These are phyloP conservation scores for Alexandromys oeconomus DNA, from an alignment of 2,797 vertebrate species.

Conservation along the genomic window DNA sequence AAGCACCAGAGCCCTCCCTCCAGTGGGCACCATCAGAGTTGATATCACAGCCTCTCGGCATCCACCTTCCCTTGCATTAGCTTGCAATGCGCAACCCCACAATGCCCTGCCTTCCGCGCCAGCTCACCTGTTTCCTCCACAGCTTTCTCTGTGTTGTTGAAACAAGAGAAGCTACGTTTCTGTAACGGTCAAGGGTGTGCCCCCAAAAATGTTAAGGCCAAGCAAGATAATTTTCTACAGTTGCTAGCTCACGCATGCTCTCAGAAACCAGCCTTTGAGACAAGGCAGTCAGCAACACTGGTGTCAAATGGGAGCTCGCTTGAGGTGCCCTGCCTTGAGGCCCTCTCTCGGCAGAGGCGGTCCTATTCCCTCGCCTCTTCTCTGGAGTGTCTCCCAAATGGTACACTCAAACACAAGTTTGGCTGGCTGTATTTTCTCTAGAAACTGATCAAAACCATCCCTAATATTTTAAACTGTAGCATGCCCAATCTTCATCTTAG, in stretches of 20 bases:
- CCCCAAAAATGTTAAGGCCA: background rate
- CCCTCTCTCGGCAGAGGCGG: background rate
- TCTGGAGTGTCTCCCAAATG: background rate
- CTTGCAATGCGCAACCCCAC: background rate
- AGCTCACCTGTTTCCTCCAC: background rate
- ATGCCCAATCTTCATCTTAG: background rate
- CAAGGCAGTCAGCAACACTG: rapidly evolving
- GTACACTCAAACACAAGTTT: background rate
- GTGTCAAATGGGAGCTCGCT: rapidly evolving
- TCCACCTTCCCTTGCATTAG: background rate
- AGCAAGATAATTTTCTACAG: background rate
- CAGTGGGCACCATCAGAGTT: too few species aligned
- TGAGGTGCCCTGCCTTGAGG: rapidly evolving
- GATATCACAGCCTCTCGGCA: background rate
- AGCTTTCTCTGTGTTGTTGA: background rate
- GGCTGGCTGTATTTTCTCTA: background rate
- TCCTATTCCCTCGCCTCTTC: background rate
- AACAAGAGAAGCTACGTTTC: background rate
- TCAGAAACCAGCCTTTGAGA: background rate
- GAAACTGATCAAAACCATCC: background rate
- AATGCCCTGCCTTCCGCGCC: too few species aligned
- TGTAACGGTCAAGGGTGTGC: background rate
- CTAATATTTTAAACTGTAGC: slow-evolving; percentile 13
- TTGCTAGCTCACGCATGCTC: background rate
- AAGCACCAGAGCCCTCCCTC: too few species aligned